Evolutionary conservation across 2,797 vertebrate species (phyloP), one percentile per base, ranked within the genome.

Genomic region (Protonibea diacanthus): DNA sequence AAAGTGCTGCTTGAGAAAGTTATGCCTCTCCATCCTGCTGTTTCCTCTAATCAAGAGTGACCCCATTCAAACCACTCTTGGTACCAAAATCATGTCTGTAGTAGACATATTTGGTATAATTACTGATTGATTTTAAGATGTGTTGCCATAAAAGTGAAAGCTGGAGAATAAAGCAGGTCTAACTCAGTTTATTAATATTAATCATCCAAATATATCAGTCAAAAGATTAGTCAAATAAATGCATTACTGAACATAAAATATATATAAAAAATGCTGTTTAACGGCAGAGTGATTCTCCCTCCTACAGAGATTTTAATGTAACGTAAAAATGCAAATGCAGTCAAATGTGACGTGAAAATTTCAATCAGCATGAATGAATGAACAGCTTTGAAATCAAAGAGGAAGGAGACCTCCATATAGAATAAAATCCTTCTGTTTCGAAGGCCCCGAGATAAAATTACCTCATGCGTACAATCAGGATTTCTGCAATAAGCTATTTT

Each of bases 311-410:
- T 52, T 52, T 5, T 51, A 70, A 59, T 38, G 12, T 21, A 42
- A 48, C 2, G 2, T 38, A 27, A 56, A 42, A 73, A 18, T 56
- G 29, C 17, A 60, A n/a, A 20, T 38, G 33, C 1, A 1, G 59
- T 42, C 42, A 14, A 17, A 52, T 33, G 27, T 12, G 29, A 27
- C 20, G 48, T 67, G 17, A 33, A 47, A 40, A 27, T 40, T 15
- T 2, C 25, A 48, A 45, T 42, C 7, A 55, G 47, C 17, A 45
- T 51, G 58, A 56, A 61, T 68, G 57, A 61, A 49, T 48, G 6
- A 72, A 60, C 27, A 48, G 42, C 73, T 61, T 45, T 17, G 9
- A 48, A 48, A 70, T 21, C 7, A 70, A 48, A 45, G 27, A 18
- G n/a, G 17, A 67, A 18, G 33, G 17, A 67, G 11, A 44, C 4